Conservation (phyloP, 2,113 vertebrate genomes). For the Lepus timidus region DNA sequence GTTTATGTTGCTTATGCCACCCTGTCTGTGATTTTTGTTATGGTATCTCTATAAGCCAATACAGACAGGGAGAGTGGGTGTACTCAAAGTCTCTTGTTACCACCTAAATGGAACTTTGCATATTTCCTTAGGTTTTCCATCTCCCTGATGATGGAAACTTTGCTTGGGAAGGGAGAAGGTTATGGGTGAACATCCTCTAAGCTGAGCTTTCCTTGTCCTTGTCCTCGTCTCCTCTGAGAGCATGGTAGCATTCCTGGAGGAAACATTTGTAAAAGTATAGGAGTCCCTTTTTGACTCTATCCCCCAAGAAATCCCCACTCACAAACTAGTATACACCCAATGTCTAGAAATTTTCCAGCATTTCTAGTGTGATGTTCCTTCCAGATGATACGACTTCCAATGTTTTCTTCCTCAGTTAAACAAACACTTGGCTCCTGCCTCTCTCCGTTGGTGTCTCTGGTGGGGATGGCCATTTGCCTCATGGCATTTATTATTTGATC, state of each 20-base stretch:
- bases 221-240: neutral
- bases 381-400: neutral
- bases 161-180: neutral
- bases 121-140: neutral
- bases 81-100: neutral
- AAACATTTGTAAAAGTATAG: neutral
- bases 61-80: neutral
- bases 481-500: neutral
- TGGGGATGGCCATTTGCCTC: neutral
- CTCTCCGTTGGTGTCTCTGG: neutral
- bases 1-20: neutral
- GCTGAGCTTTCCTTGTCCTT: neutral
- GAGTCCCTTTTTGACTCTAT: neutral
- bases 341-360: neutral
- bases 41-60: neutral
- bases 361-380: neutral
- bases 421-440: neutral
- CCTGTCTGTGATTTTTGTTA: neutral
- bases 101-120: neutral
- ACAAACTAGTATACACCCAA: neutral
- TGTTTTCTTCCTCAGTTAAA: neutral
- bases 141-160: accelerated
- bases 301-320: neutral
- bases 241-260: neutral
- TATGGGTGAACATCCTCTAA: neutral